Evolutionary conservation across 1,140 invertebrate genomes (phyloP).

Genomic region (Tetranychus urticae): DNA sequence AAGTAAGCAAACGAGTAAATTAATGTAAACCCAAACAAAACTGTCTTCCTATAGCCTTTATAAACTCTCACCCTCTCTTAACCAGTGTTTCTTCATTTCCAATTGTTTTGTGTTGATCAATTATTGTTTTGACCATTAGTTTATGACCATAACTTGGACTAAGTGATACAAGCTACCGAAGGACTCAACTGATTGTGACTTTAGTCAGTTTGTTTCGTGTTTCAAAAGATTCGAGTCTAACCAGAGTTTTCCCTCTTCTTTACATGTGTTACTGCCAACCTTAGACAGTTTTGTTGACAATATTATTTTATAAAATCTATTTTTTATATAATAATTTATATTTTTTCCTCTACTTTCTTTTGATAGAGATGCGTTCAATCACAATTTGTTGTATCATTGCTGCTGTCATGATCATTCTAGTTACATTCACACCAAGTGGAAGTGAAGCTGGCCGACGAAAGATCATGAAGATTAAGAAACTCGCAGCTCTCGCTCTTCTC

Average conservation of each 20-base stretch:
- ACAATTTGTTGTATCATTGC: not conserved
- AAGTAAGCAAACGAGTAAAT: too few relatives aligned
- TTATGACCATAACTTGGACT: too few relatives aligned
- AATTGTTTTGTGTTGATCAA: too few relatives aligned
- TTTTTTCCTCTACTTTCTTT: not conserved
- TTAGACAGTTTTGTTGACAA: not conserved
- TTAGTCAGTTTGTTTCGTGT: not conserved
- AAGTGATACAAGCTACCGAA: too few relatives aligned
- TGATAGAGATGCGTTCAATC: not conserved
- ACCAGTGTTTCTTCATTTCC: too few relatives aligned
- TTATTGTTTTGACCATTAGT: too few relatives aligned
- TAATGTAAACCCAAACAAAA: too few relatives aligned
- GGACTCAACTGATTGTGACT: not conserved
- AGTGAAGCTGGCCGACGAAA: not conserved
- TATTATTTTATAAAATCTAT: not conserved
- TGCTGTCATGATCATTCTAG: not conserved
- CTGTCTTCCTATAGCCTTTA: too few relatives aligned
- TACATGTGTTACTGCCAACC: not conserved
- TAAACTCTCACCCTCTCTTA: too few relatives aligned
- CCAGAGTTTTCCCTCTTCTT: not conserved
- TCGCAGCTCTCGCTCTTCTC: not conserved
- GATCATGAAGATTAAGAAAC: not conserved
- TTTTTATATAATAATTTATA: not conserved
- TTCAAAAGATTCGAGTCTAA: not conserved
- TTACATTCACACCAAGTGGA: not conserved